Evolutionary conservation across 2,113 vertebrate genomes (phyloP), one percentile per base, ranked within the genome.

Genomic region (Oostethus manadensis): DNA sequence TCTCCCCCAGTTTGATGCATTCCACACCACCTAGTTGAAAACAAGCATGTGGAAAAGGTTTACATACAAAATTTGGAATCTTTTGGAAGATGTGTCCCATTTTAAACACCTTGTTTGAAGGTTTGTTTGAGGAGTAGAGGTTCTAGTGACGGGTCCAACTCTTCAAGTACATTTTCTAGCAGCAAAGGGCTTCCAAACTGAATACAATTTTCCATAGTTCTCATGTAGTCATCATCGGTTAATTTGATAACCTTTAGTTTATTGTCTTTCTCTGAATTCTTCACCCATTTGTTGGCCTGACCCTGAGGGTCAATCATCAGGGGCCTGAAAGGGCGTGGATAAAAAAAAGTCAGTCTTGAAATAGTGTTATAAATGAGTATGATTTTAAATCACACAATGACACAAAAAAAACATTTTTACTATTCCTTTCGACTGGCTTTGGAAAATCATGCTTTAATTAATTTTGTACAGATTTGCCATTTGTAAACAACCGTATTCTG

Each of bases 231-330:
- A 0, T 78, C 62, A 56, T 99, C 96, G 7, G 90, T 94, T 66
- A 98, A 70, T 76, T 98, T 99, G 79, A 98, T 94, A 29, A 98
- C 89, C 71, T 71, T 94, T 68, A 99, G 84, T n/a, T 80, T 90
- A 69, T 94, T 96, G 17, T 97, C 93, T 77, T 88, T 94, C 81
- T 98, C 96, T 45, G 91, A 94, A 85, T 95, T 97, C 87, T 98
- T 99, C 63, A 98, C 94, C 97, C 97, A 99, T 58, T 98, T 99
- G 88, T 98, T 99, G 65, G 97, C 97, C 87, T 99, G 97, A 74
- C 97, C 93, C 74, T 99, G 94, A 17, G 97, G 96, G 70, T 99
- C 97, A 82, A 99, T 98, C 94, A 98, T 98, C 82, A 99, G 83
- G 4, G 97, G 94, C 97, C 97, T 99, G 73, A 6, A 84, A 86